Conservation (phyloP, 2,113 vertebrate species). For the Asarcornis scutulata region DNA sequence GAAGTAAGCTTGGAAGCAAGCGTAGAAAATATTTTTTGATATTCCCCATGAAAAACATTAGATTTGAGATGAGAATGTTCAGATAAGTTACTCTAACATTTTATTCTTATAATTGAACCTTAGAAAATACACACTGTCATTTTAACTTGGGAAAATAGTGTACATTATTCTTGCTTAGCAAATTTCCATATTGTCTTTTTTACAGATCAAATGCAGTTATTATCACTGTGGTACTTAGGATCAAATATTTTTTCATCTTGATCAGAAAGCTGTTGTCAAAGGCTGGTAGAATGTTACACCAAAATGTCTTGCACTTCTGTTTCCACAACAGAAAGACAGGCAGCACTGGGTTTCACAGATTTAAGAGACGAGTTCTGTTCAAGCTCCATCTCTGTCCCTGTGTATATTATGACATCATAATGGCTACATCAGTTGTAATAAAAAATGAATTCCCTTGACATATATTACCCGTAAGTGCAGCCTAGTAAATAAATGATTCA, state of each 20-base stretch:
- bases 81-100: not conserved
- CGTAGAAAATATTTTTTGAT: not conserved
- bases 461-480: slow-evolving; percentile 58
- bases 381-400: slow-evolving; percentile 17
- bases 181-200: not conserved
- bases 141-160: not conserved
- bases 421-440: slow-evolving; percentile 59
- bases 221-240: not conserved
- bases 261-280: not conserved
- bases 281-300: not conserved
- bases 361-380: slow-evolving; percentile 6
- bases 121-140: not conserved
- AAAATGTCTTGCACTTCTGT: not conserved
- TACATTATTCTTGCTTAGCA: not conserved
- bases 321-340: not conserved
- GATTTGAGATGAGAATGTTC: not conserved
- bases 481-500: slow-evolving; percentile 67
- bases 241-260: not conserved
- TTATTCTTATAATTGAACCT: not conserved
- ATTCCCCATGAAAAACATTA: not conserved
- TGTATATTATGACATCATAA: slow-evolving; percentile 60
- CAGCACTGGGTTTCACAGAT: not conserved
- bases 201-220: not conserved
- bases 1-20: not conserved
- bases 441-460: slow-evolving; percentile 66